A percentile compares a stretch with the other conserved stretches of the same genome.
These are phyloP conservation scores for Penelope pileata DNA, from an alignment of 2,113 vertebrate species.

Conservation along the genomic window DNA sequence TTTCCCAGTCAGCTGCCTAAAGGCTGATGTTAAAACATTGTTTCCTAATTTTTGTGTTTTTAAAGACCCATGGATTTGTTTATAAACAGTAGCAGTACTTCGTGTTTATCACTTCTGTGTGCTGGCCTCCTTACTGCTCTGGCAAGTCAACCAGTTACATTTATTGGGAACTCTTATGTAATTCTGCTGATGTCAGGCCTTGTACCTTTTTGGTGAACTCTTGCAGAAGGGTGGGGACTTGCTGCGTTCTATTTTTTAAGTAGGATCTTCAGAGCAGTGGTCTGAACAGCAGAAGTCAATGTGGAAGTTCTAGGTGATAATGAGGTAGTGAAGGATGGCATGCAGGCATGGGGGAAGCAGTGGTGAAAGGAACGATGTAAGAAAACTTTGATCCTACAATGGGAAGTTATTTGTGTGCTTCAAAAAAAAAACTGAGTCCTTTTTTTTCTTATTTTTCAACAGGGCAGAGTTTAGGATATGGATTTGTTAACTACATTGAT, in stretches of 20 bases:
- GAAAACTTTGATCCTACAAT: not conserved
- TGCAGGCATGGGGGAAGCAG: not conserved
- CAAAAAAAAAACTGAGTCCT: constrained; percentile 63
- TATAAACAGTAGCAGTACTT: constrained; percentile 53
- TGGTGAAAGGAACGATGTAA: not conserved
- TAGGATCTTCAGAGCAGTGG: not conserved
- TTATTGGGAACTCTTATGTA: constrained; percentile 27
- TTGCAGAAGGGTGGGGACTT: not conserved
- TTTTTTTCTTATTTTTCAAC: constrained; percentile 76
- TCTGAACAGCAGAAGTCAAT: not conserved
- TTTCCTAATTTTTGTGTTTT: constrained; percentile 46
- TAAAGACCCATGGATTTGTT: constrained; percentile 43
- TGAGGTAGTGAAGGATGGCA: not conserved
- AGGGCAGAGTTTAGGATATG: constrained; percentile 99
- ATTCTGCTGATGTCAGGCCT: not conserved
- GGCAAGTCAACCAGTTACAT: constrained; percentile 26
- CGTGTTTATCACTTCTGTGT: constrained; percentile 25
- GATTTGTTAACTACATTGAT: constrained; percentile 99
- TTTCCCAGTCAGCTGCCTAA: constrained; percentile 45
- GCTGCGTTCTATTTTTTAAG: not conserved
- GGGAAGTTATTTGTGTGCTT: constrained; percentile 33
- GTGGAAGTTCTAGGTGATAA: not conserved
- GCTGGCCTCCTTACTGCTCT: constrained; percentile 47
- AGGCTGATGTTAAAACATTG: constrained; percentile 52
- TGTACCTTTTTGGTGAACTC: not conserved